Conservation (phyloP, 2,113 vertebrate genomes). For the Xenopus tropicalis region UCB_Xtro_10.0 CM004444.2:44311501-44312000, state of each 20-base stretch:
- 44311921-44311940: not conserved
- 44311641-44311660: too few species aligned
- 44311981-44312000: not conserved
- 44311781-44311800: not conserved
- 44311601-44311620: too few species aligned
- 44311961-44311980: constrained; percentile 34
- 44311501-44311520: too few species aligned
- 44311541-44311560: too few species aligned
- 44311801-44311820: not conserved
- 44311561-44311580: too few species aligned
- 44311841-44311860: constrained; percentile 5
- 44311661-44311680: too few species aligned
- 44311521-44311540: too few species aligned
- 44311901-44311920: not conserved
- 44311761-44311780: not conserved
- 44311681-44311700: too few species aligned
- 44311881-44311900: constrained; percentile 8
- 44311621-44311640: too few species aligned
- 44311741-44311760: not conserved
- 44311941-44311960: not conserved
- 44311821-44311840: not conserved
- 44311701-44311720: too few species aligned
- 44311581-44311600: too few species aligned
- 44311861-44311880: constrained; percentile 7
- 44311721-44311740: too few species aligned